A percentile compares a stretch with the other conserved stretches of the same genome.
These are phyloP conservation scores for Peromyscus nudipes DNA, from an alignment of 2,797 vertebrate species.

Conservation along the genomic window DNA sequence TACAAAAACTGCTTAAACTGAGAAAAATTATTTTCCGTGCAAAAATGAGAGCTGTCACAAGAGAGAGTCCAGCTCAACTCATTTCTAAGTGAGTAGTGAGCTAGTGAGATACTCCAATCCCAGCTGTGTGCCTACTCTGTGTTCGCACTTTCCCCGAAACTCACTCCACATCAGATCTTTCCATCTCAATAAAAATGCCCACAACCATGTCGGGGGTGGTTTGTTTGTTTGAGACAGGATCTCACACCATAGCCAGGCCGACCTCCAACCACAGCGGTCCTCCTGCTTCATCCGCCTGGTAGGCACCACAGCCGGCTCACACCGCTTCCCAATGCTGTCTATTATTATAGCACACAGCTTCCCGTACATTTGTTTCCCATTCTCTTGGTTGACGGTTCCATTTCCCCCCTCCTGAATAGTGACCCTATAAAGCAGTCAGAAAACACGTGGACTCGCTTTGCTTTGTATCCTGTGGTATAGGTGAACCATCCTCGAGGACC, in stretches of 20 bases:
- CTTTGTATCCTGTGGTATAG: neutral
- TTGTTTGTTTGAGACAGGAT: neutral
- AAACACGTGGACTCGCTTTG: neutral
- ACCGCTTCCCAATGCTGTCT: neutral
- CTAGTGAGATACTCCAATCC: neutral
- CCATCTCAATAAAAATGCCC: neutral
- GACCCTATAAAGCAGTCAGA: neutral
- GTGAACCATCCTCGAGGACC: neutral
- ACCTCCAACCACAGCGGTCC: neutral
- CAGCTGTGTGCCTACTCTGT: neutral
- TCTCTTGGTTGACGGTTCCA: conserved; percentile 32
- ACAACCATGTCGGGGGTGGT: neutral
- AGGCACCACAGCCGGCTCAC: neutral
- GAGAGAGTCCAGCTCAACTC: neutral
- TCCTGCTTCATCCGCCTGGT: neutral
- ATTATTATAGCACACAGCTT: neutral
- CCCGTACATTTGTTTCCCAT: conserved; percentile 30
- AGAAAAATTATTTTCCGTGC: neutral
- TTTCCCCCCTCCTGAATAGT: neutral
- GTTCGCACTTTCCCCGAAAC: conserved; percentile 8
- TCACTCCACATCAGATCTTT: neutral
- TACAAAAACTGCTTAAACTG: conserved; percentile 49
- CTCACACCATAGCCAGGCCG: neutral
- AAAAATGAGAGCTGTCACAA: neutral
- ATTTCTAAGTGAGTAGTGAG: neutral